Base-by-base conservation (phyloP, 2,888 invertebrate genomes). In the Dromius quadrimaculatus region DNA sequence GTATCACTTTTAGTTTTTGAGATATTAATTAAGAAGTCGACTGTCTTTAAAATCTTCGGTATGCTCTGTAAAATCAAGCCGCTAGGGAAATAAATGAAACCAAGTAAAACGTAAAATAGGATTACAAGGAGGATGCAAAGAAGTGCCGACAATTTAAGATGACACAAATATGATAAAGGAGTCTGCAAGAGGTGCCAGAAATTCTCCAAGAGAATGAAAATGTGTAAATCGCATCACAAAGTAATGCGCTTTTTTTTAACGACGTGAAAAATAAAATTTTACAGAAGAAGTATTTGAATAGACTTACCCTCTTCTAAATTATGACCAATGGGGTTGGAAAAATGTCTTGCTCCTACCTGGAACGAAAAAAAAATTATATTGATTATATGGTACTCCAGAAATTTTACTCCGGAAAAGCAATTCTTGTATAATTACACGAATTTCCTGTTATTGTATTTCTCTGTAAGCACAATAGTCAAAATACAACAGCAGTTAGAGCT, bases 151-250 rank as follows among this genome's bases (percentile, higher is more conserved):
- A 36, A 59, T 59, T 59, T 59, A 59, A 38, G 59, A 59, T 59
- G 59, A 59, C 59, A 59, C 22, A 34, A 20, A 59, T 59, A 59
- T 59, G 59, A 59, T 59, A 59, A 59, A 59, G 20, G 38, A 59
- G 20, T 20, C 50, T 8, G 15, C 11, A 28, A 6, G 15, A 4
- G 11, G 23, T 13, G 23, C 15, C 50, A 41, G 41, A 15, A 41
- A 15, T 54, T 54, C 23, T 8, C 28, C 6, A 28, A 47, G 11
- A 23, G 13, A 23, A 47, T 47, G 50, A 28, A 54, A 54, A 28
- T 54, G 50, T 23, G 47, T 23, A 47, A 47, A 47, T 47, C 47
- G 47, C 4, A 47, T 54, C 15, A 2, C 28, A 13, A 13, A 9
- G 28, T 28, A 54, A 54, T 54, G 15, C 28, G 50, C 28, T n/a